Percentiles rank a stretch among this genome's conserved stretches.
phyloP scores from a whole-genome alignment of 1,140 invertebrate species.

The Plodia interpunctella region DNA sequence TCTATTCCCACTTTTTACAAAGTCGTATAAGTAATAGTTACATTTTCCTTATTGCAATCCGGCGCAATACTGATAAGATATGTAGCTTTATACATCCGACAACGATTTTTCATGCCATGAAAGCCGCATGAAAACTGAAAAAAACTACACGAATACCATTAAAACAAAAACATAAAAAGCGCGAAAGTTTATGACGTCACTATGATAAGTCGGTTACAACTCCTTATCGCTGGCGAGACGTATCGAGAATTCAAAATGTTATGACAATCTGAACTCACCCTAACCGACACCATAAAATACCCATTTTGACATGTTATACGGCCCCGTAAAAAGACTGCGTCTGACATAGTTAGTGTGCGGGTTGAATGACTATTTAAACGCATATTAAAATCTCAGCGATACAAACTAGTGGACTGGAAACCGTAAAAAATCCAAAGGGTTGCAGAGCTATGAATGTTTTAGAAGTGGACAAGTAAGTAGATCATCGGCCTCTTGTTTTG shows the following conservation, averaged over 20 bases:
- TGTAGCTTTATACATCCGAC: no score
- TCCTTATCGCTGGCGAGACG: conserved; percentile 48
- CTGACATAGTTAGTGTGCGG: conserved; percentile 48
- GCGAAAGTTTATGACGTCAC: conserved; percentile 32
- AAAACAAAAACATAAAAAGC: conserved; percentile 32
- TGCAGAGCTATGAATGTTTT: conserved; percentile 26
- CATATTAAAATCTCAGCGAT: conserved; percentile 70
- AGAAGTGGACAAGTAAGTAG: no score
- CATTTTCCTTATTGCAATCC: no score
- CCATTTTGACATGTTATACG: conserved; percentile 68
- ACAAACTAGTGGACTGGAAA: conserved; percentile 68
- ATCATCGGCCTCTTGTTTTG: no score
- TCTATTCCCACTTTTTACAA: no score
- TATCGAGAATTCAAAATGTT: conserved; percentile 65
- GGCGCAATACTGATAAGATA: no score
- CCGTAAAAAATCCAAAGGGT: conserved; percentile 58
- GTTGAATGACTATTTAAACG: conserved; percentile 67
- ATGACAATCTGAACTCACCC: conserved; percentile 60
- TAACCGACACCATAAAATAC: conserved; percentile 66
- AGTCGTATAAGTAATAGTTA: no score
- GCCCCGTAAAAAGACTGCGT: conserved; percentile 57
- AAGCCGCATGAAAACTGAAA: background rate
- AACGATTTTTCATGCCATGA: background rate
- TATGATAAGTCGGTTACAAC: conserved; percentile 24
- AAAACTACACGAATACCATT: conserved; percentile 12